These are phyloP conservation scores for Lithophane socia DNA, from an alignment of 2,888 invertebrate genomes.

Conservation along the genomic window DNA sequence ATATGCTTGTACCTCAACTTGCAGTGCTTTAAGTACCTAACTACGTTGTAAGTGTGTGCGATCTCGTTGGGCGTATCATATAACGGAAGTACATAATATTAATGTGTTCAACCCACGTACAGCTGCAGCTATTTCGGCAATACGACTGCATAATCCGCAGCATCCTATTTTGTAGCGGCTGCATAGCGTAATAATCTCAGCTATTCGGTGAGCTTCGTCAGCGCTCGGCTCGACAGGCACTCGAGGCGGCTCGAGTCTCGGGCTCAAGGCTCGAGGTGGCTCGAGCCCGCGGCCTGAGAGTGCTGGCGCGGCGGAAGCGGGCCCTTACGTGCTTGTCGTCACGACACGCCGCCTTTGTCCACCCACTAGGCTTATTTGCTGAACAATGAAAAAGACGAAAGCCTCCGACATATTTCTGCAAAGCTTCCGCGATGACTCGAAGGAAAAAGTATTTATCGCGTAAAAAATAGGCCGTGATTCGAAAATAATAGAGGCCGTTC, in stretches of 20 bases:
- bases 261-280: conserved; percentile 79
- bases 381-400: conserved; percentile 90
- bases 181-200: conserved; percentile 85
- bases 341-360: conserved; percentile 89
- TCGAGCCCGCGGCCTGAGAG: conserved; percentile 81
- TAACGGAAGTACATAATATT: conserved; percentile 38
- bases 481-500: conserved; percentile 78
- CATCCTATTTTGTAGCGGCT: conserved; percentile 80
- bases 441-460: conserved; percentile 75
- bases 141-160: conserved; percentile 77
- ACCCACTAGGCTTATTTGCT: conserved; percentile 90
- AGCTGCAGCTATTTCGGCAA: conserved; percentile 65
- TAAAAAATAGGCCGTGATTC: conserved; percentile 78
- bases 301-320: conserved; percentile 89
- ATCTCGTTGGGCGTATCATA: conserved; percentile 18
- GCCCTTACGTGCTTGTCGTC: conserved; percentile 88
- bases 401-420: conserved; percentile 82
- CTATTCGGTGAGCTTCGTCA: conserved; percentile 86
- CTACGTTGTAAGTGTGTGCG: conserved; percentile 27
- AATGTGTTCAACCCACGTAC: conserved; percentile 46
- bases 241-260: conserved; percentile 80
- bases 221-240: conserved; percentile 85
- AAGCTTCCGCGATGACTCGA: conserved; percentile 72
- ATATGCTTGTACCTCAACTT: neutral
- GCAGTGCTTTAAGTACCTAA: neutral